Evolutionary conservation across 2,113 vertebrate genomes (phyloP).

Genomic region (Mormoops blainvillei): DNA sequence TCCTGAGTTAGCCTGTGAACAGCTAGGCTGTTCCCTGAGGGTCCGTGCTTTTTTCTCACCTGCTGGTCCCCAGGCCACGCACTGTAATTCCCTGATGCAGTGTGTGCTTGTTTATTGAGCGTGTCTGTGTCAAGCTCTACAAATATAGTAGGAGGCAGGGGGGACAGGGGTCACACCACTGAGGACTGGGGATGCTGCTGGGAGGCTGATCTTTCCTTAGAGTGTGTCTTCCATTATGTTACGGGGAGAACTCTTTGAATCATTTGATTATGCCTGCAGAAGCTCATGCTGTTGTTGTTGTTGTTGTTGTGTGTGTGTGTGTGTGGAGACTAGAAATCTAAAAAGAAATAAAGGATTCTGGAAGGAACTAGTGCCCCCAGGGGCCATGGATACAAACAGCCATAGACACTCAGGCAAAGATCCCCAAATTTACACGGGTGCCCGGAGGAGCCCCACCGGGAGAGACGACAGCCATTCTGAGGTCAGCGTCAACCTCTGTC

Average conservation of each 20-base stretch:
- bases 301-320: too few relatives aligned
- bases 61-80: neutral
- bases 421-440: fast-evolving
- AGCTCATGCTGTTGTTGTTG: neutral
- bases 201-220: neutral
- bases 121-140: neutral
- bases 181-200: neutral
- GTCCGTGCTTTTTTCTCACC: too few relatives aligned
- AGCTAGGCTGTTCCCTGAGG: too few relatives aligned
- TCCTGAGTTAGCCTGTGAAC: neutral
- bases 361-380: neutral
- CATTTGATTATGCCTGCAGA: neutral
- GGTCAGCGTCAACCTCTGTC: neutral
- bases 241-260: neutral
- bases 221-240: neutral
- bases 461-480: neutral
- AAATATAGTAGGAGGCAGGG: neutral
- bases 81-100: neutral
- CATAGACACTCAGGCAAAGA: neutral
- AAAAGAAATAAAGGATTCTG: neutral
- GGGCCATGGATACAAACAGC: neutral
- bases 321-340: neutral
- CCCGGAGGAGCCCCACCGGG: neutral
- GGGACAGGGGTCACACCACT: neutral
- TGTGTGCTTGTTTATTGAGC: fast-evolving